Conservation (phyloP, 2,113 vertebrate species). For the Gobio gobio region DNA sequence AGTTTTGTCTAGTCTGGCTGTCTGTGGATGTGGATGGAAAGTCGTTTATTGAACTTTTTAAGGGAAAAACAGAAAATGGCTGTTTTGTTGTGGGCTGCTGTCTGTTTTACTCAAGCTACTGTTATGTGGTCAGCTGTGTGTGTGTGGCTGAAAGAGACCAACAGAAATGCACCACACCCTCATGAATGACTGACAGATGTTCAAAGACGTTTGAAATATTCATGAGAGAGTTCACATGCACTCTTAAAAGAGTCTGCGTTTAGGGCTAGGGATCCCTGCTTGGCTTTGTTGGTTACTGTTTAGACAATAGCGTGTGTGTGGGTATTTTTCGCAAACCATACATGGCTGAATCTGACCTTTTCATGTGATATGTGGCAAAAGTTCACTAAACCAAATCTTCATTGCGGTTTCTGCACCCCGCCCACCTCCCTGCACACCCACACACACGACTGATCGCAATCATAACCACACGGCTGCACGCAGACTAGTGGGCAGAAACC, state of each 20-base stretch:
- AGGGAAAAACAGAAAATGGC: neutral
- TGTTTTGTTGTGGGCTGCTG: conserved; percentile 54
- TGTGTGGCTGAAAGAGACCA: conserved; percentile 20
- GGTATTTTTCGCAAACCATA: conserved; percentile 64
- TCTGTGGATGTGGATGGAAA: conserved; percentile 39
- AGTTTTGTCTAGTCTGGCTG: conserved; percentile 19
- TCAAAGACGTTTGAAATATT: conserved; percentile 62
- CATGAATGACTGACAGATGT: conserved; percentile 60
- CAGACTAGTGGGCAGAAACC: conserved; percentile 26
- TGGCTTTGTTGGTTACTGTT: conserved; percentile 68
- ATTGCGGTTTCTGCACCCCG: conserved; percentile 58
- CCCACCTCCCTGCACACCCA: conserved; percentile 45
- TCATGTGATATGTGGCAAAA: conserved; percentile 62
- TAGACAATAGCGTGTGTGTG: conserved; percentile 61
- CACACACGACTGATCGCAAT: conserved; percentile 43
- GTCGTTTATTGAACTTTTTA: conserved; percentile 33
- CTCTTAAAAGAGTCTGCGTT: conserved; percentile 3
- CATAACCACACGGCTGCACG: conserved; percentile 51
- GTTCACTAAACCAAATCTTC: conserved; percentile 63
- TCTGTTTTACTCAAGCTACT: conserved; percentile 42
- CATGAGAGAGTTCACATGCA: conserved; percentile 54
- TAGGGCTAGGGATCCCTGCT: conserved; percentile 49
- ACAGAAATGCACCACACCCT: conserved; percentile 41
- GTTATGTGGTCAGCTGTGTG: conserved; percentile 51
- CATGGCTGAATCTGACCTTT: conserved; percentile 73